A percentile compares a stretch with the other conserved stretches of the same genome.
Conservation (phyloP, 2,113 vertebrate species). For the Oryctolagus cuniculus region DNA sequence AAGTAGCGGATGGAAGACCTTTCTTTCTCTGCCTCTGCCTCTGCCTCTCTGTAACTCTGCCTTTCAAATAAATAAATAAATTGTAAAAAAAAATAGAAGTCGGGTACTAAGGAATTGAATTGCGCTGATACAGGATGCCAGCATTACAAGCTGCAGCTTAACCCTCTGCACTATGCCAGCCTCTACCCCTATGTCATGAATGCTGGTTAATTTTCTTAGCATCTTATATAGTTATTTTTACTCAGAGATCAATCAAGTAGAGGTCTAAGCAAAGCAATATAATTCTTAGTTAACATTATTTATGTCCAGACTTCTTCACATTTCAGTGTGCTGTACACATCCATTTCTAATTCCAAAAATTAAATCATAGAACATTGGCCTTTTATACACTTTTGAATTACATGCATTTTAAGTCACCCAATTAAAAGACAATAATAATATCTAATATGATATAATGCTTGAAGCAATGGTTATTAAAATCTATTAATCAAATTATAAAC, state of each 20-base stretch:
- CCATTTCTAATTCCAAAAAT: conserved; percentile 3
- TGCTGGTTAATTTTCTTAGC: not conserved
- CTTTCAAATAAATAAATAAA: too few relatives aligned
- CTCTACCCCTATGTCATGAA: not conserved
- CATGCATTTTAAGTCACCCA: conserved; percentile 12
- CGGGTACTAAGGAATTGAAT: too few relatives aligned
- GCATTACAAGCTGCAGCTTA: too few relatives aligned
- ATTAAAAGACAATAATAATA: not conserved
- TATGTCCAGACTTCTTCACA: not conserved
- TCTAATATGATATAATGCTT: not conserved
- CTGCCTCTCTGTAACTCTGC: too few relatives aligned
- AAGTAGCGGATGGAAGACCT: too few relatives aligned
- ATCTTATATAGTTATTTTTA: conserved; percentile 18
- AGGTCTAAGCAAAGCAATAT: not conserved
- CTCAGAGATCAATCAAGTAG: not conserved
- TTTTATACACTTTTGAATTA: conserved; percentile 34
- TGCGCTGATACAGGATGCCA: too few relatives aligned
- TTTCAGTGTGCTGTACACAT: not conserved
- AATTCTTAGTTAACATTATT: conserved; percentile 5
- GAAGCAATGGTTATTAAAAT: not conserved
- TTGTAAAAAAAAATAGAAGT: too few relatives aligned
- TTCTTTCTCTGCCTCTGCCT: too few relatives aligned
- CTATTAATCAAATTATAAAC: not conserved
- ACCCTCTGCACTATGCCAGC: too few relatives aligned
- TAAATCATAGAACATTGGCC: not conserved